phyloP scores from a whole-genome alignment of 2,888 invertebrate genomes.

The Dyspetes luteomarginatus region DNA sequence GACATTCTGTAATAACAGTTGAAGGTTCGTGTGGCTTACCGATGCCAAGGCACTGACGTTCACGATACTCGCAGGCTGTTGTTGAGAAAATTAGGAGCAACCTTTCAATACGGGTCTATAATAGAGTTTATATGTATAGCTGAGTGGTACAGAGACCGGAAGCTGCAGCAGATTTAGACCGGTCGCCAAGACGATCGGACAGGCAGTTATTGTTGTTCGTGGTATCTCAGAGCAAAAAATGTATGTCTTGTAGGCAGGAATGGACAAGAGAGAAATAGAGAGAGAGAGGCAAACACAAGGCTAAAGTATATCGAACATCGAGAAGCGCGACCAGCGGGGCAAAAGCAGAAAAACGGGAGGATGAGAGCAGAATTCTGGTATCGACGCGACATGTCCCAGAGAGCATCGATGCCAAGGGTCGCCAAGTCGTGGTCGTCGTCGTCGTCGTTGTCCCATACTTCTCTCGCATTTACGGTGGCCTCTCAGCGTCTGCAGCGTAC shows the following conservation, averaged over 20 bases:
- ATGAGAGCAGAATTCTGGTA: slow-evolving; percentile 70
- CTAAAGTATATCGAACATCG: slow-evolving; percentile 54
- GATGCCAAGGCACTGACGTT: background rate
- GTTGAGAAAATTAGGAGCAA: background rate
- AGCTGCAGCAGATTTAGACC: slow-evolving; percentile 41
- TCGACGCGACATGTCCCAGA: slow-evolving; percentile 72
- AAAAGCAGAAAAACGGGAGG: slow-evolving; percentile 39
- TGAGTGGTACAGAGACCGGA: background rate
- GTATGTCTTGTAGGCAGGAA: slow-evolving; percentile 1
- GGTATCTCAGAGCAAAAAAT: slow-evolving; percentile 43
- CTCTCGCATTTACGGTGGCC: slow-evolving; percentile 33
- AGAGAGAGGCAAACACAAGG: slow-evolving; percentile 13
- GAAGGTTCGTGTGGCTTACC: background rate
- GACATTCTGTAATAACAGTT: too few relatives aligned
- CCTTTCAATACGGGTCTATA: slow-evolving; percentile 14
- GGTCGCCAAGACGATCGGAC: slow-evolving; percentile 22
- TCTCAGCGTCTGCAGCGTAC: slow-evolving; percentile 73
- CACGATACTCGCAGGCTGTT: background rate
- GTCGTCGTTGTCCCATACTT: slow-evolving; percentile 36
- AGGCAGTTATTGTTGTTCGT: slow-evolving; percentile 49
- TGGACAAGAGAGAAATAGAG: slow-evolving; percentile 5
- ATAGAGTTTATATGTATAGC: background rate
- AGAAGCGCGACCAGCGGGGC: slow-evolving; percentile 30
- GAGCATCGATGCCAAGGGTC: slow-evolving; percentile 66
- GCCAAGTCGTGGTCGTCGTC: slow-evolving; percentile 64